Evolutionary conservation across 2,888 invertebrate species (phyloP).

Genomic region (Parnassius smintheus): DNA sequence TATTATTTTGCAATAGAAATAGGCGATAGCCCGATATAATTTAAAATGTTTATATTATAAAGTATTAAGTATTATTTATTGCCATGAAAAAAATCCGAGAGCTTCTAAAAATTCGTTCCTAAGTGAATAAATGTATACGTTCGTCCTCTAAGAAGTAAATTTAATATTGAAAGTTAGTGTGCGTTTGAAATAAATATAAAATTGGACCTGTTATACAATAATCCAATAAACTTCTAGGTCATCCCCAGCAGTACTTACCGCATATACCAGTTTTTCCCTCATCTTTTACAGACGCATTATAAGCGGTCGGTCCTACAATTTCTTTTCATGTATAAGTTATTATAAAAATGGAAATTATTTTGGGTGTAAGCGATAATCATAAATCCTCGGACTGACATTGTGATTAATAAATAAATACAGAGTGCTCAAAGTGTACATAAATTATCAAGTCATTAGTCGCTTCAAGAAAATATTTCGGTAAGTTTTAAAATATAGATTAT

Average conservation of each 20-base stretch:
- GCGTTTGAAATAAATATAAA: constrained; percentile 28
- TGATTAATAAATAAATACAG: constrained; percentile 36
- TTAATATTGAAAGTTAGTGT: constrained; percentile 2
- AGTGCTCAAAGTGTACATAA: constrained; percentile 62
- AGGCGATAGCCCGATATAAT: too few species aligned
- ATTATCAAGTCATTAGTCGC: constrained; percentile 79
- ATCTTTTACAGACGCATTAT: constrained; percentile 15
- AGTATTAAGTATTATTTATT: too few species aligned
- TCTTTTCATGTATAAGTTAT: neutral
- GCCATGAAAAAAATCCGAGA: too few species aligned
- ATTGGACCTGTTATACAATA: constrained; percentile 38
- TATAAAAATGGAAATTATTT: constrained; percentile 7
- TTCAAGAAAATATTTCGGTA: constrained; percentile 79
- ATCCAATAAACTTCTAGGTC: constrained; percentile 66
- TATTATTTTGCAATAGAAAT: too few species aligned
- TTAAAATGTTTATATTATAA: too few species aligned
- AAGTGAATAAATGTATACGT: too few species aligned
- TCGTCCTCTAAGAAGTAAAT: neutral
- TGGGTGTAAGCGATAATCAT: constrained; percentile 4
- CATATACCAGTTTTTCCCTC: constrained; percentile 5
- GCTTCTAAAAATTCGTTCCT: too few species aligned
- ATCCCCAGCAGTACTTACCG: constrained; percentile 38
- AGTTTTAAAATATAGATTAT: constrained; percentile 40
- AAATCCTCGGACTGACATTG: constrained; percentile 26
- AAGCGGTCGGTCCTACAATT: constrained; percentile 10